Base-by-base conservation (phyloP, 2,113 vertebrate genomes). In the Rhodinocichla rosea region DNA sequence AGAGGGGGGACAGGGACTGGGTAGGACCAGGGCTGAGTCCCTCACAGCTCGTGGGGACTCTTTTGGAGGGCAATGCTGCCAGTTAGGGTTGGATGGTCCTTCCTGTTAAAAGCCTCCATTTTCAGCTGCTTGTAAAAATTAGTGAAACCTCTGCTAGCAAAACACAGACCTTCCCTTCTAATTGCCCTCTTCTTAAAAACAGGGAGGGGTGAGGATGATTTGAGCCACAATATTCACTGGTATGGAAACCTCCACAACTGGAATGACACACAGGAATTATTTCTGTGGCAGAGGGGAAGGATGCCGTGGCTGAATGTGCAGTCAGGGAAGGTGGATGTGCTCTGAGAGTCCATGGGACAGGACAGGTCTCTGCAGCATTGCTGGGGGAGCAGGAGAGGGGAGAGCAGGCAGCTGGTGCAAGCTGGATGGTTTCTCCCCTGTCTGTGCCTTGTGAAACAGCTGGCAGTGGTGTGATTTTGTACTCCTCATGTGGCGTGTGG, bases 321-420 rank as follows among this genome's bases (percentile, higher is more conserved):
- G n/a, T 26, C 1, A 5, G 44, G 26, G 53, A 80, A 76, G 63
- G 23, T 0, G 1, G 52, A 35, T 2, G 6, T 2, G 8, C 1
- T 11, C 20, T 30, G 62, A 39, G 63, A 27, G 7, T 67, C 39
- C 0, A 4, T 3, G 40, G 63, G 63, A 49, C 27, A 19, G n/a
- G 68, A 14, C 44, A 83, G 45, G 40, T 68, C 33, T 39, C 71
- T 0, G 2, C 47, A 28, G 44, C 42, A 16, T 33, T 0, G 0
- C 6, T 4, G n/a, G 1, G 16, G 16, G 11, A 9, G 0, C 30
- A 18, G 4, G 24, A 53, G 37, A 62, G 30, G 60, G 35, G 42
- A 12, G 39, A 67, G 44, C 33, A n/a, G 45, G 37, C 40, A 73
- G 73, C 33, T 33, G 68, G 19, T 65, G 39, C 37, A 28, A 45